Evolutionary conservation across 2,888 invertebrate genomes (phyloP), one percentile per base, ranked within the genome.

Genomic region (Synanthedon andrenaeformis): DNA sequence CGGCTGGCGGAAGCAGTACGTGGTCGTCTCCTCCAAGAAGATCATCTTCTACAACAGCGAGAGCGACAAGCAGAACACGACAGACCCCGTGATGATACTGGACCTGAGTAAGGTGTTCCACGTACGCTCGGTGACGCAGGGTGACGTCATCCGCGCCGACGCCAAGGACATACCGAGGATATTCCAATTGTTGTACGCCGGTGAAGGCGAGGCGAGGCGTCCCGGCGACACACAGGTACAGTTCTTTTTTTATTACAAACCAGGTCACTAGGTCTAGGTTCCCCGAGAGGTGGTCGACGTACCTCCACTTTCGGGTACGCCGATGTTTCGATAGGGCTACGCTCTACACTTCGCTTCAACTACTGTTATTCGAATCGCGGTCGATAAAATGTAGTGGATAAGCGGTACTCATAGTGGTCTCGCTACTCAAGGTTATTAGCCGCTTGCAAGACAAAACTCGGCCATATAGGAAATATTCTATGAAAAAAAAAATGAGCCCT

Each of bases 61-160:
- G 86, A 94, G 90, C 70, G 97, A 97, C 77, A 97, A 97, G 78
- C 93, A 94, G 82, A 97, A 97, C 74, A 94, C 96, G 70, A 94
- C 96, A 6, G 96, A 97, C 89, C 98, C 98, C 23, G 93, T 95
- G 59, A 92, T 98, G 80, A 96, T 98, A 70, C 89, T 99, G 70
- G 98, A 99, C 90, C 91, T 99, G 77, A 97, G 98, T 88, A 98
- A 99, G 91, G 94, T 99, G 76, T 99, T 98, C 90, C 98, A 99
- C 89, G 99, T 99, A 65, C 93, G 99, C 62, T 95, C 97, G 58
- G 99, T 99, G 64, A 98, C 99, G 59, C 98, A 98, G 84, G 98
- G 98, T 69, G 99, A 99, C 90, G 98, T 99, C 69, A 98, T 99
- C 79, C 93, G 98, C 77, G 99, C 98, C 54, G 98, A 98, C 90